Conservation (phyloP, 2,113 vertebrate species). For the Salvelinus namaycush region DNA sequence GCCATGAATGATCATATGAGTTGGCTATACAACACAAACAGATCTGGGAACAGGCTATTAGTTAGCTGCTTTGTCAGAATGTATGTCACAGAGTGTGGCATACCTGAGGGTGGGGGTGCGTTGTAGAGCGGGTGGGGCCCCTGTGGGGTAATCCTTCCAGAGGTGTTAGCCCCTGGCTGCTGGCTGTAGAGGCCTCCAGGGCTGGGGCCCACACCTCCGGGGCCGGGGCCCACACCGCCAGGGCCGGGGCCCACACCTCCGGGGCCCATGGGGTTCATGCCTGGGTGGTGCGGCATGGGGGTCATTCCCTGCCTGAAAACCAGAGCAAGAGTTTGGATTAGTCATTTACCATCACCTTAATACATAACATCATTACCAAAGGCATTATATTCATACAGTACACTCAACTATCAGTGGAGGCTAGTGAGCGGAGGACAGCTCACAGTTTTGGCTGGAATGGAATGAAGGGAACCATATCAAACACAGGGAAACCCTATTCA, state of each 20-base stretch:
- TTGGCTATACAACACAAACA: too few relatives aligned
- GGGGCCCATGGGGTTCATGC: constrained; percentile 58
- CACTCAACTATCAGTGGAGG: too few relatives aligned
- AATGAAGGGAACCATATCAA: background rate
- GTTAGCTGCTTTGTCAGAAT: too few relatives aligned
- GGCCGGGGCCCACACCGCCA: constrained; percentile 60
- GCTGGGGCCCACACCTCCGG: constrained; percentile 69
- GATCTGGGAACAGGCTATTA: too few relatives aligned
- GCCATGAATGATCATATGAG: too few relatives aligned
- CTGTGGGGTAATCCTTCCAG: constrained; percentile 84
- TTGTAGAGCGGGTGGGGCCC: constrained; percentile 74
- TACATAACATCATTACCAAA: background rate
- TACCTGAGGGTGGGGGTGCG: constrained; percentile 74
- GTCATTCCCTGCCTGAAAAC: constrained; percentile 77
- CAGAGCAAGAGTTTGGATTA: background rate
- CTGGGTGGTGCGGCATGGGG: constrained; percentile 65
- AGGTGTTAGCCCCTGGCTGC: constrained; percentile 78
- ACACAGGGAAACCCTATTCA: too few relatives aligned
- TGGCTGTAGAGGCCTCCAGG: constrained; percentile 74
- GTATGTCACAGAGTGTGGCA: too few relatives aligned
- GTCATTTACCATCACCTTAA: background rate
- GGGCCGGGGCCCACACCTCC: constrained; percentile 60
- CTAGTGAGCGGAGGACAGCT: too few relatives aligned
- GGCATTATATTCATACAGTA: background rate
- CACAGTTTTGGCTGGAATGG: background rate